Base-by-base conservation (phyloP, 2,888 invertebrate genomes). In the Xestia sexstrigata region DNA sequence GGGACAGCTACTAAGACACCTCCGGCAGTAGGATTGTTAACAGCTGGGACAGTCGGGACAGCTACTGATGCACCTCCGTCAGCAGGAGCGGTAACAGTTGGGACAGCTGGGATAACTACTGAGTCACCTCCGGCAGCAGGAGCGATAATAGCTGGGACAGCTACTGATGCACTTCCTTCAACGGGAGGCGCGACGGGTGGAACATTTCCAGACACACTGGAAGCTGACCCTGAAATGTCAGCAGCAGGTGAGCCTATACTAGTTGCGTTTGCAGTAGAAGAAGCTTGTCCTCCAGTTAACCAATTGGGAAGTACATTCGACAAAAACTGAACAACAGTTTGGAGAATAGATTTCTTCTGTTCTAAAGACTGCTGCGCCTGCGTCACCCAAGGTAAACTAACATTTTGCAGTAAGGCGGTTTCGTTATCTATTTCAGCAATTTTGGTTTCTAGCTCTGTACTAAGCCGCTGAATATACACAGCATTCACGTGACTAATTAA, bases 351-450 rank as follows among this genome's bases (percentile, higher is more conserved):
- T 89, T 86, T 94, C 79, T 94, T 93, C 83, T 95, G 94, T 68
- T 93, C 92, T 55, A 95, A 87, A 35, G 92, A 90, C 79, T 94
- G 89, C 75, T 93, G 90, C 7, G 92, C 93, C 68, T 90, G 84
- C 15, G 91, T 87, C 52, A 89, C 93, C 94, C 95, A 94, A 0
- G 95, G 93, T 65, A 92, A 85, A 55, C 88, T 92, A 3, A 93
- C 84, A 84, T 94, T 93, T 87, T 92, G 90, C 65, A 96, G 86
- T 65, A 95, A 83, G 20, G 89, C 88, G 15, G 95, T 93, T 72
- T 96, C 92, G 72, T 95, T 95, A 49, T 95, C 92, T 35, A 96
- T 86, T 81, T 95, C 93, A 76, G 93, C 93, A 68, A 96, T 93
- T 86, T 95, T 94, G 11, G 89, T 89, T 82, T 95, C 93, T 26